Base-by-base conservation (phyloP, 1,140 invertebrate species). In the Zaprionus taronus region DNA sequence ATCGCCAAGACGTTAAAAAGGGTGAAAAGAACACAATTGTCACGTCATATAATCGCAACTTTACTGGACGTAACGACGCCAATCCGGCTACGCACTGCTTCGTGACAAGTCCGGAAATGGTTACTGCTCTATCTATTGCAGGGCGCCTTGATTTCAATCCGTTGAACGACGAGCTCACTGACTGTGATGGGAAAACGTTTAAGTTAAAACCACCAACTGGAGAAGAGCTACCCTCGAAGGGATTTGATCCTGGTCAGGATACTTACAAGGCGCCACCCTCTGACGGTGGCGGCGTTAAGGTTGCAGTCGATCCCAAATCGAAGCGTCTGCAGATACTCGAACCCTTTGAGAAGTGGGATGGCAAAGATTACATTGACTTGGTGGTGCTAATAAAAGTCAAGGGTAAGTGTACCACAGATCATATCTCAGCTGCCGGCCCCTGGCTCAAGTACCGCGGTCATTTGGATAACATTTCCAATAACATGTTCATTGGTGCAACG, bases 11-110 rank as follows among this genome's bases (percentile, higher is more conserved):
- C 93, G 96, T 99, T 4, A 99, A 99, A 93, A 99, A 99, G 93
- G 99, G 99, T 17, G 99, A 99, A 69, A 99, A 99, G 94, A 99
- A 99, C 93, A 99, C 99, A 0, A 99, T 99, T 92, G 99, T 99
- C 14, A 99, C 98, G 4, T 99, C 99, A 0, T 99, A 99, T 94
- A 99, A 99, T 93, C 95, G 99, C 57, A 99, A 99, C 94, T 99
- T 99, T 94, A 99, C 98, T 22, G 97, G 96, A 1, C 95, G 99
- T 77, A 99, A 99, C 93, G 99, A 99, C 94, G 99, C 99, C 67
- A 99, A 99, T 94, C 98, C 99, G 2, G 97, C 98, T 3, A 99
- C 99, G 0, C 99, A 99, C 93, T 97, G 96, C 72, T 99, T 99
- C 93, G 99, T 99, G 56, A 99, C 99, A 28, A 99, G 98, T 80